Conservation (phyloP, 1,140 invertebrate species). For the Polypedilum pembai region DNA sequence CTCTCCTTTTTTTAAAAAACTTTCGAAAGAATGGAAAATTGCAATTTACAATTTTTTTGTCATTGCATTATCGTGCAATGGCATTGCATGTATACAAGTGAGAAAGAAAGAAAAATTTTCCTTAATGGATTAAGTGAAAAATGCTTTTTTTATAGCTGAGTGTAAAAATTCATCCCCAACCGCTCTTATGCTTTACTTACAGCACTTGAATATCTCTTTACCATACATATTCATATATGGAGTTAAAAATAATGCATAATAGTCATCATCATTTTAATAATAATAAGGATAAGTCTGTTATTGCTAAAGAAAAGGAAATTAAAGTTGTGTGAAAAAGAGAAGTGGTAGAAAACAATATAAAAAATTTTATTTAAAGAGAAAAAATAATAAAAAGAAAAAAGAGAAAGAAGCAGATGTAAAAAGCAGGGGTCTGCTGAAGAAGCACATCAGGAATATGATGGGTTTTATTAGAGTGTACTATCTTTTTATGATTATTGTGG, state of each 20-base stretch:
- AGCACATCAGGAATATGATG: conserved; percentile 26
- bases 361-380: background rate
- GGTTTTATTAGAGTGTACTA: conserved; percentile 24
- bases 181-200: no score
- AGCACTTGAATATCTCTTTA: no score
- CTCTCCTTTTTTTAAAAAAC: no score
- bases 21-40: background rate
- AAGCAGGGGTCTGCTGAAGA: background rate
- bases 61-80: background rate
- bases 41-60: background rate
- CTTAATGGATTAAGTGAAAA: background rate
- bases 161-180: background rate
- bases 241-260: no score
- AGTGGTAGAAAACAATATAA: conserved; percentile 14
- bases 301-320: background rate
- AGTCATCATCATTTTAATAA: background rate
- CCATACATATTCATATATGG: no score
- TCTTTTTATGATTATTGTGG: conserved; percentile 23
- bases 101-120: background rate
- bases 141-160: conserved; percentile 5
- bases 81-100: background rate
- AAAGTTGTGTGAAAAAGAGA: background rate
- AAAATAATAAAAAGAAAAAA: conserved; percentile 6
- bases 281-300: background rate
- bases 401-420: conserved; percentile 3